A percentile compares a stretch with the other conserved stretches of the same genome.
These are phyloP conservation scores for Drosophila robusta DNA, from an alignment of 2,888 invertebrate genomes.

Conservation along the genomic window DNA sequence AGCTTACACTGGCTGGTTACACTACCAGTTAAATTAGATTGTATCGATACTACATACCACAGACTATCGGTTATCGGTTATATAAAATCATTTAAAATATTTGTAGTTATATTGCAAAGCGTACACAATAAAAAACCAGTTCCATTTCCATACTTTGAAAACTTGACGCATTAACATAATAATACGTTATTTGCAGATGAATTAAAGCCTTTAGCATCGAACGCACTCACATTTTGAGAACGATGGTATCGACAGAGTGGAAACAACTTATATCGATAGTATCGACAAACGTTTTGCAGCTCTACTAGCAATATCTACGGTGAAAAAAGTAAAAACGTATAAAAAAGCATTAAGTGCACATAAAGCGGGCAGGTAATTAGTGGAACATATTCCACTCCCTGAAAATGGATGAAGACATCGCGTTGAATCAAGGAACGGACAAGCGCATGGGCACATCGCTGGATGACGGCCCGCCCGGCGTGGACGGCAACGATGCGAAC, in stretches of 20 bases:
- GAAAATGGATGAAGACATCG: conserved; percentile 82
- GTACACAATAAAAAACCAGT: neutral
- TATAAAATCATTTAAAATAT: neutral
- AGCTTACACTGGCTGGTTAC: neutral
- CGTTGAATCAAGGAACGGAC: conserved; percentile 77
- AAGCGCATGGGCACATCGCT: conserved; percentile 76
- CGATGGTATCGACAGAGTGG: neutral
- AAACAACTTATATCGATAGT: conserved; percentile 26
- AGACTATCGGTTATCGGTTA: neutral
- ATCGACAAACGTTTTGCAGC: conserved; percentile 41
- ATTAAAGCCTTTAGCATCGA: neutral
- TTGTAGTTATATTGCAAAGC: neutral
- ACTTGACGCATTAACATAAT: no score
- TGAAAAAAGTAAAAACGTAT: conserved; percentile 49
- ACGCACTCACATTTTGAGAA: neutral
- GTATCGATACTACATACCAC: neutral
- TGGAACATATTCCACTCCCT: conserved; percentile 35
- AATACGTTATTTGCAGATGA: neutral
- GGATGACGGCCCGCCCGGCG: conserved; percentile 83
- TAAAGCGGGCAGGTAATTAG: conserved; percentile 21
- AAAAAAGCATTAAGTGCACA: conserved; percentile 22
- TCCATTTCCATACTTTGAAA: neutral
- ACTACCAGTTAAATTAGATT: neutral
- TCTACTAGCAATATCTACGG: conserved; percentile 37
- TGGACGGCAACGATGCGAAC: conserved; percentile 75